Conservation (phyloP, 2,888 invertebrate genomes). For the Microplitis deprimator region DNA sequence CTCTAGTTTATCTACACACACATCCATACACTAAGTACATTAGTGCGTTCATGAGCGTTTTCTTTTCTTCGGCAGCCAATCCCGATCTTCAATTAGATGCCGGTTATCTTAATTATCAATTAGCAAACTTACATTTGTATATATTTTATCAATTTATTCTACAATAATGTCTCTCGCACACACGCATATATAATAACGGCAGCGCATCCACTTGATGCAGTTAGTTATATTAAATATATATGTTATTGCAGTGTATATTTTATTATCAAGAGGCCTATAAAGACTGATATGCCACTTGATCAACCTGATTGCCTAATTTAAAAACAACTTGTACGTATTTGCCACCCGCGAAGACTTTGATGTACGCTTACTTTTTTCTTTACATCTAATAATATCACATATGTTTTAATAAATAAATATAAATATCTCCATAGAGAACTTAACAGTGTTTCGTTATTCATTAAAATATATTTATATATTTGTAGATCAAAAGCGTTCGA, state of each 20-base stretch:
- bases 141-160: slow-evolving; percentile 63
- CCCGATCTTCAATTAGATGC: slow-evolving; percentile 67
- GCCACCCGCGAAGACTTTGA: slow-evolving; percentile 36
- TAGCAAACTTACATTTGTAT: slow-evolving; percentile 68
- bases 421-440: slow-evolving; percentile 19
- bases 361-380: background rate
- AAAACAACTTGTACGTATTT: slow-evolving; percentile 22
- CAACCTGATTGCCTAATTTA: slow-evolving; percentile 39
- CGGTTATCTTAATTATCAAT: slow-evolving; percentile 68
- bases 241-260: background rate
- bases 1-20: slow-evolving; percentile 15
- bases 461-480: slow-evolving; percentile 15
- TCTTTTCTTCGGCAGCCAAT: slow-evolving; percentile 43
- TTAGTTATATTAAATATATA: background rate
- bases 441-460: slow-evolving; percentile 22
- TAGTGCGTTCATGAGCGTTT: background rate
- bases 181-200: slow-evolving; percentile 44
- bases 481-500: slow-evolving; percentile 43
- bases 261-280: slow-evolving; percentile 10
- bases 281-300: slow-evolving; percentile 14
- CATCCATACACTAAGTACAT: slow-evolving; percentile 3
- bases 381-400: background rate
- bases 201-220: background rate
- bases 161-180: slow-evolving; percentile 56
- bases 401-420: slow-evolving; percentile 22